These are phyloP conservation scores for Ommatoiulus sabulosus DNA, from an alignment of 2,888 invertebrate genomes.

Conservation along the genomic window DNA sequence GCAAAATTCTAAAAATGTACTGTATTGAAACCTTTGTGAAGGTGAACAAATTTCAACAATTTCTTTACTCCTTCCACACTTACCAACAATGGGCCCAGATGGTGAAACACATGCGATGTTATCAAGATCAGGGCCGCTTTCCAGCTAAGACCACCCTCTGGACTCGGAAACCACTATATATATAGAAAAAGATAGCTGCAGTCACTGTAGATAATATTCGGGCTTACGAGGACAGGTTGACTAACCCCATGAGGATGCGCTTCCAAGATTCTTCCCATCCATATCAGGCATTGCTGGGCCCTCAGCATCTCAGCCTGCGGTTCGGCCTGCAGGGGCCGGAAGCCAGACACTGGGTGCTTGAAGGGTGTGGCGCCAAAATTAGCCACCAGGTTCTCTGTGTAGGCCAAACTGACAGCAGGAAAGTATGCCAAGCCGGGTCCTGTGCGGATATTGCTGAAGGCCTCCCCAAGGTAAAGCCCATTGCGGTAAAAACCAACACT, in stretches of 20 bases:
- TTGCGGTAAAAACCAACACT: slow-evolving; percentile 78
- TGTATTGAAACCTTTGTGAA: too few relatives aligned
- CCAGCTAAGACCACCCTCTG: slow-evolving; percentile 57
- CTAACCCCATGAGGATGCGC: slow-evolving; percentile 62
- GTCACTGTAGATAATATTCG: not conserved
- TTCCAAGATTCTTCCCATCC: slow-evolving; percentile 69
- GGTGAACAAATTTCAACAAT: too few relatives aligned
- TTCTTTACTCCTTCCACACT: not conserved
- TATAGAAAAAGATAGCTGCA: not conserved
- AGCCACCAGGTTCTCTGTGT: slow-evolving; percentile 80
- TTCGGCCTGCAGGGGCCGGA: slow-evolving; percentile 74
- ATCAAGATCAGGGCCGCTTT: slow-evolving; percentile 65
- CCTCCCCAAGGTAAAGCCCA: slow-evolving; percentile 79
- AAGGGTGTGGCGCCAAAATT: slow-evolving; percentile 81
- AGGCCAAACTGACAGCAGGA: slow-evolving; percentile 83
- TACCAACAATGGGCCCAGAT: slow-evolving; percentile 62
- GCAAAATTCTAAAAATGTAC: too few relatives aligned
- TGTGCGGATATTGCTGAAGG: slow-evolving; percentile 78
- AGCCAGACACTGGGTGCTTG: slow-evolving; percentile 78
- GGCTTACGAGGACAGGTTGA: not conserved
- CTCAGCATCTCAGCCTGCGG: slow-evolving; percentile 64
- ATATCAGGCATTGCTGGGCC: slow-evolving; percentile 69
- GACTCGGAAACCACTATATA: not conserved
- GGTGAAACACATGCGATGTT: slow-evolving; percentile 65
- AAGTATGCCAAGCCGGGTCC: slow-evolving; percentile 83